These are phyloP conservation scores for Heliconius aoede DNA, from an alignment of 2,888 invertebrate genomes.

Conservation along the genomic window DNA sequence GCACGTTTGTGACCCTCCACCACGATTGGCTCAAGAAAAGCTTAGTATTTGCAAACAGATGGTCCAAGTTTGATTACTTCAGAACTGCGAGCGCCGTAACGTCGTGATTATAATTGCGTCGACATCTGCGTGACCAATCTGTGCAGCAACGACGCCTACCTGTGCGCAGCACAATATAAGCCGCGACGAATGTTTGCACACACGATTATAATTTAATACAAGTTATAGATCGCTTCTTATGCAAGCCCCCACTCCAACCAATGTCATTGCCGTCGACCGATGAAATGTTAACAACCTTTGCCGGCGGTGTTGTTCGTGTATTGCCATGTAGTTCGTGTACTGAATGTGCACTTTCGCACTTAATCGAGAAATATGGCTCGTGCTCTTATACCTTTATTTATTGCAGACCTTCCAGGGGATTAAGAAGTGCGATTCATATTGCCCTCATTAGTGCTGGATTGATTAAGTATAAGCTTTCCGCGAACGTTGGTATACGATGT, in stretches of 20 bases:
- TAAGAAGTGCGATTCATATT: conserved; percentile 78
- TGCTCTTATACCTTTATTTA: conserved; percentile 82
- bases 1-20: no score
- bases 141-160: conserved; percentile 76
- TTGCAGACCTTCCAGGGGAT: conserved; percentile 71
- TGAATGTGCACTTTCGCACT: conserved; percentile 78
- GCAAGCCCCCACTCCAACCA: conserved; percentile 47
- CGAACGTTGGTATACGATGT: conserved; percentile 16
- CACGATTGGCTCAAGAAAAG: background rate
- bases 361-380: conserved; percentile 83
- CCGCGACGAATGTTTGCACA: conserved; percentile 43
- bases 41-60: conserved; percentile 67
- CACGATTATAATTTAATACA: conserved; percentile 37
- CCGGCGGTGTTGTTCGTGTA: conserved; percentile 46
- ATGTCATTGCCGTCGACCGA: conserved; percentile 44
- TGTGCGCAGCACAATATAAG: conserved; percentile 38
- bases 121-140: conserved; percentile 81
- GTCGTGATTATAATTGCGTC: conserved; percentile 82
- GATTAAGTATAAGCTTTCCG: conserved; percentile 58
- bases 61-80: conserved; percentile 78
- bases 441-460: conserved; percentile 79
- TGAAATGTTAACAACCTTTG: conserved; percentile 48
- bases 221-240: conserved; percentile 44
- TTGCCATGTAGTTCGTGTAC: conserved; percentile 44
- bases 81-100: conserved; percentile 78